These are phyloP conservation scores for Pseudobourletiella spinata DNA, from an alignment of 1,140 invertebrate species.

Conservation along the genomic window DNA sequence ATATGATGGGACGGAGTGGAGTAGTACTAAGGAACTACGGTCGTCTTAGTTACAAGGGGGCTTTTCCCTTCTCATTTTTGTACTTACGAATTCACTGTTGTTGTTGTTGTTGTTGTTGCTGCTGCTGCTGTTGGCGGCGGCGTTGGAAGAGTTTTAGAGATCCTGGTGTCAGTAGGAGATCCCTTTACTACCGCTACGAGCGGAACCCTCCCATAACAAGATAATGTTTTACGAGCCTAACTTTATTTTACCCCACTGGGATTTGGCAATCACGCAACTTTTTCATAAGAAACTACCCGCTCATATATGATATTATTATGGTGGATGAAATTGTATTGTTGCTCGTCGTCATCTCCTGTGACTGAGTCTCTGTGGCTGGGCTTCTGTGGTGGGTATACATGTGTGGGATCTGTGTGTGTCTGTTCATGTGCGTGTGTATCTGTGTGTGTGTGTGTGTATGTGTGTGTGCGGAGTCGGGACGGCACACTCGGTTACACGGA, in stretches of 20 bases:
- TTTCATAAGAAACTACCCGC: constrained; percentile 1
- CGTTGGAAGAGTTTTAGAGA: no score
- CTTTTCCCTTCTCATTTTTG: no score
- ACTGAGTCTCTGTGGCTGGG: not conserved
- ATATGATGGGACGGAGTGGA: no score
- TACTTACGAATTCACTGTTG: no score
- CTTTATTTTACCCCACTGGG: constrained; percentile 16
- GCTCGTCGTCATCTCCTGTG: not conserved
- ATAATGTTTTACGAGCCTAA: constrained; percentile 18
- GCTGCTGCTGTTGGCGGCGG: no score
- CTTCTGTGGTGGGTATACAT: not conserved
- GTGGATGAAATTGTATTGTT: constrained; percentile 4
- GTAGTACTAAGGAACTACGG: no score
- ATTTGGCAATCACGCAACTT: constrained; percentile 11
- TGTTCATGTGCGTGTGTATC: no score
- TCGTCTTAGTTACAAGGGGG: no score
- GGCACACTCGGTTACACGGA: not conserved
- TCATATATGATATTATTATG: constrained; percentile 5
- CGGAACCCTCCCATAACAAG: constrained; percentile 17
- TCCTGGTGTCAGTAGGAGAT: not conserved
- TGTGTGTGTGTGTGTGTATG: not conserved
- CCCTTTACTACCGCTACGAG: no score
- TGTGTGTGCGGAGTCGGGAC: no score
- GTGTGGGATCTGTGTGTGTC: not conserved
- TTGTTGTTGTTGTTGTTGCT: no score